Base-by-base conservation (phyloP, 2,888 invertebrate genomes). In the Eupsilia transversa region DNA sequence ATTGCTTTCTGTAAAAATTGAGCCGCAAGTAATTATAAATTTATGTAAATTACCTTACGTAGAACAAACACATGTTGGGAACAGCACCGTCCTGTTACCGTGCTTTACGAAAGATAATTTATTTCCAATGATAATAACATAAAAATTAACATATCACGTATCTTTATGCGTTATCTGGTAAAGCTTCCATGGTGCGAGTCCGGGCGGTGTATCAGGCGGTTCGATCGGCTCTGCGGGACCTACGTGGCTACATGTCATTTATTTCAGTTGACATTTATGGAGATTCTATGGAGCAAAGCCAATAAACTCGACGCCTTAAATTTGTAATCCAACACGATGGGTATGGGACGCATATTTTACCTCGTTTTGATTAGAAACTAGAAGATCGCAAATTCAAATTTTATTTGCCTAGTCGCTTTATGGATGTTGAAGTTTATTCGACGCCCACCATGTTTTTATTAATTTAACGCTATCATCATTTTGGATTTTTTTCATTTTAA, bases 201-300 rank as follows among this genome's bases (percentile, higher is more conserved):
- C 79, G 77, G 67, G 56, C 49, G 52, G 74, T 83, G 74, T 91
- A 92, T 91, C 90, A 74, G 81, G 63, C 74, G 76, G 82, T 82
- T 84, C 86, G 88, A 91, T 91, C 91, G 80, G 57, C 87, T 82
- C 89, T 86, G 77, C 87, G 79, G 86, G 83, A 83, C 60, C 76
- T n/a, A n/a, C n/a, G 9, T 82, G 77, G 79, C 77, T 85, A 79
- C 76, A 82, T 82, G 88, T 93, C 90, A 94, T 94, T 94, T 94
- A 95, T 94, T 92, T 92, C 83, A 88, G 86, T 91, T 94, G 95
- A 94, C 94, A 93, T 94, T 95, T 93, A 95, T 95, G 92, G 92
- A 90, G 89, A 92, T 93, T 91, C 92, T 92, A 93, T 92, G 89
- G 91, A 92, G 85, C 87, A 89, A 87, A 90, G 85, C 91, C 92